Evolutionary conservation across 2,113 vertebrate genomes (phyloP).

Genomic region (Periophthalmus modestus): DNA sequence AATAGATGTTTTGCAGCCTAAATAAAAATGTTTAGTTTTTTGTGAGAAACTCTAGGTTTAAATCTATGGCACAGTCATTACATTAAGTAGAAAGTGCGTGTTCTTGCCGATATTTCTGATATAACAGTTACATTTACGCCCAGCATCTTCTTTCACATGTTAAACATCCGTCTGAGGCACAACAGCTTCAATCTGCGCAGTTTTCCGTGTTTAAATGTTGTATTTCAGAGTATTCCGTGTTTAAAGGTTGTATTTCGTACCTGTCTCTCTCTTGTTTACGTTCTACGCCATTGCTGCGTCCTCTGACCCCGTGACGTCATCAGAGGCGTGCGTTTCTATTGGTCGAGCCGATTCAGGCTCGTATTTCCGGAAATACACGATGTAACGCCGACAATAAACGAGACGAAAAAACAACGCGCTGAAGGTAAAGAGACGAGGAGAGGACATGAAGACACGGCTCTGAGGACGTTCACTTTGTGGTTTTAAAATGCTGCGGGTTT

Average conservation of each 20-base stretch:
- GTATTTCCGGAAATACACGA: not conserved
- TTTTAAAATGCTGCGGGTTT: constrained; percentile 60
- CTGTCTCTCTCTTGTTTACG: constrained; percentile 52
- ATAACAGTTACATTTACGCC: not conserved
- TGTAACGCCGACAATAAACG: not conserved
- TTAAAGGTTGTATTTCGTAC: constrained; percentile 10
- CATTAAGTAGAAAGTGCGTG: too few relatives aligned
- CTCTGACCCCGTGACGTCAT: constrained; percentile 20
- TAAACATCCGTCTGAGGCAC: not conserved
- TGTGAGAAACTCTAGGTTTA: too few relatives aligned
- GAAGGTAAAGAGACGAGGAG: not conserved
- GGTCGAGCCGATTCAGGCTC: constrained; percentile 22
- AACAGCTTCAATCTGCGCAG: too few relatives aligned
- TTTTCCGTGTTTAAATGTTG: not conserved
- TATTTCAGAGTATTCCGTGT: not conserved
- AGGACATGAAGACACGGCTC: constrained; percentile 4
- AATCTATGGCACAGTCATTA: too few relatives aligned
- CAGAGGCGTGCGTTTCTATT: constrained; percentile 39
- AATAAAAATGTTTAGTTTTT: too few relatives aligned
- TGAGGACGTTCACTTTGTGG: too few relatives aligned
- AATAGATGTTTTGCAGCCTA: too few relatives aligned
- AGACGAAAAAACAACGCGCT: not conserved
- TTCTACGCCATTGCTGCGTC: constrained; percentile 11
- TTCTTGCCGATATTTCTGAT: not conserved
- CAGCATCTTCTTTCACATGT: not conserved